Conservation (phyloP, 1,140 invertebrate species). For the Nebria ingens region DNA sequence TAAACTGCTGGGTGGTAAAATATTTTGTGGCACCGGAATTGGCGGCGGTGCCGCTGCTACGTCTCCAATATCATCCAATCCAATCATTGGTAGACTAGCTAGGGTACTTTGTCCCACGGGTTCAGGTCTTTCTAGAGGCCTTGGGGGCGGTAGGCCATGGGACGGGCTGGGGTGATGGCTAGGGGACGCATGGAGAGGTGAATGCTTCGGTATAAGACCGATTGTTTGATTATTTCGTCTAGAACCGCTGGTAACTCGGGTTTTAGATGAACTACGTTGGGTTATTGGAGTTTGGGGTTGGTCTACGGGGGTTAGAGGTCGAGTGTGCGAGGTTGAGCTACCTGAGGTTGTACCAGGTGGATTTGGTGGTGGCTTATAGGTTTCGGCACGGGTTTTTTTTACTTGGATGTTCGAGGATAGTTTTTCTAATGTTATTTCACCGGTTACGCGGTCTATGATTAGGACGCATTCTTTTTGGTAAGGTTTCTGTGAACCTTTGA, state of each 20-base stretch:
- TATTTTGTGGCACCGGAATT: conserved; percentile 16
- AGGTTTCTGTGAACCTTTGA: conserved; percentile 84
- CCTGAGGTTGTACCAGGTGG: not conserved
- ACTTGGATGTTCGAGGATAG: conserved; percentile 83
- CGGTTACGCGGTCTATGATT: conserved; percentile 83
- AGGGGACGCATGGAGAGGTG: conserved; percentile 41
- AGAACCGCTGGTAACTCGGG: conserved; percentile 48
- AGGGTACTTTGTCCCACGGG: conserved; percentile 43
- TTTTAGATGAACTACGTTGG: conserved; percentile 51
- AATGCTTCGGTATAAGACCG: conserved; percentile 38
- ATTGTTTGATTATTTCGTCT: conserved; percentile 38
- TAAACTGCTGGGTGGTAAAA: conserved; percentile 13
- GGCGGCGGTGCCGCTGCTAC: too few relatives aligned
- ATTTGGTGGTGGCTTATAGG: conserved; percentile 19
- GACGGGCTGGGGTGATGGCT: conserved; percentile 31
- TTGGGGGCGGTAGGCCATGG: conserved; percentile 23
- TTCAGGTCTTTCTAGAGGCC: conserved; percentile 31
- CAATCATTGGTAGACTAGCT: conserved; percentile 67
- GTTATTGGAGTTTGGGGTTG: conserved; percentile 32
- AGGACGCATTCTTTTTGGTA: conserved; percentile 91
- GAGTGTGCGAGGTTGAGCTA: conserved; percentile 16
- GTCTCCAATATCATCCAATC: conserved; percentile 46
- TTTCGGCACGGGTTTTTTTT: conserved; percentile 79
- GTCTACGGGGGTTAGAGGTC: conserved; percentile 39
- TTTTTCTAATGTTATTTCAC: conserved; percentile 86